phyloP scores from a whole-genome alignment of 1,140 invertebrate genomes.

The Drosophila guanche region DNA sequence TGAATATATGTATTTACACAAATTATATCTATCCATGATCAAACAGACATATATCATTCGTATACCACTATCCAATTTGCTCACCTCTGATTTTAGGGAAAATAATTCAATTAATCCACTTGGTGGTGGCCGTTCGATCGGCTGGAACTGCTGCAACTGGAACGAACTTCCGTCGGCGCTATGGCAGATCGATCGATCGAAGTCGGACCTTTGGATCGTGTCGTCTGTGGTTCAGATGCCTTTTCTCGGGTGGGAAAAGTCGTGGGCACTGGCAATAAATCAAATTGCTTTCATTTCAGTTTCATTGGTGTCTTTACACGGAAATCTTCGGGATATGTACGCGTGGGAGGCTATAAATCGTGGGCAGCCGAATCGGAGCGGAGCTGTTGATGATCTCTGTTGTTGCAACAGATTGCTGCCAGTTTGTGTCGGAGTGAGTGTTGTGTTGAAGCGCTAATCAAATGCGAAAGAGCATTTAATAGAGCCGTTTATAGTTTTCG shows the following conservation, averaged over 20 bases:
- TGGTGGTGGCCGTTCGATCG: slow-evolving; percentile 52
- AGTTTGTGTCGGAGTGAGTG: too few relatives aligned
- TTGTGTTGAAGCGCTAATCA: slow-evolving; percentile 22
- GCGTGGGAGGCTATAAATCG: slow-evolving; percentile 44
- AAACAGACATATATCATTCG: background rate
- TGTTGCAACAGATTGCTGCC: slow-evolving; percentile 46
- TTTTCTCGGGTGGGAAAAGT: slow-evolving; percentile 33
- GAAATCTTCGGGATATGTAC: slow-evolving; percentile 27
- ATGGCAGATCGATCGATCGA: slow-evolving; percentile 34
- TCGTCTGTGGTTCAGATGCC: slow-evolving; percentile 36
- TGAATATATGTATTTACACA: too few relatives aligned
- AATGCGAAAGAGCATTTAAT: slow-evolving; percentile 42
- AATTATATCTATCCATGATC: too few relatives aligned
- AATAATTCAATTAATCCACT: slow-evolving; percentile 75
- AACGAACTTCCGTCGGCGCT: slow-evolving; percentile 25
- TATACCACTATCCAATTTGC: slow-evolving; percentile 13
- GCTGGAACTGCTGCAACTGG: slow-evolving; percentile 25
- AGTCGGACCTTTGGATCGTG: slow-evolving; percentile 17
- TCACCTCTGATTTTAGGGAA: slow-evolving; percentile 59
- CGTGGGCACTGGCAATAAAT: slow-evolving; percentile 61
- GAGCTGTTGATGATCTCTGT: slow-evolving; percentile 46
- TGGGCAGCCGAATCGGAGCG: slow-evolving; percentile 14
- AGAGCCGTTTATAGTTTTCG: slow-evolving; percentile 58
- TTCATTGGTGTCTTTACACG: slow-evolving; percentile 12
- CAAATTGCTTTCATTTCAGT: slow-evolving; percentile 44